phyloP scores from a whole-genome alignment of 2,113 vertebrate genomes.

The Ahaetulla prasina region DNA sequence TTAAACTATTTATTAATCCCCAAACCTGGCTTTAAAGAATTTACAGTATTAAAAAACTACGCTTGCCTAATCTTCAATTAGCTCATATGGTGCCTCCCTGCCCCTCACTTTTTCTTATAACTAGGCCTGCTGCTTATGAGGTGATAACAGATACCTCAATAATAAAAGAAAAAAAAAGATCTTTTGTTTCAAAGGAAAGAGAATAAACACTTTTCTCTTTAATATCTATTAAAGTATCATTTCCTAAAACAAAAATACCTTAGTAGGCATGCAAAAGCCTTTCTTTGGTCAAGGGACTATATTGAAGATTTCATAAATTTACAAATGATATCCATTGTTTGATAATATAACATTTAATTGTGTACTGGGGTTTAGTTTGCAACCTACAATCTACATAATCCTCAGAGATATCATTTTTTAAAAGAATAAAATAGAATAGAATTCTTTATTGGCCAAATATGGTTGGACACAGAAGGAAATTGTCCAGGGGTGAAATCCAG shows the following conservation, averaged over 20 bases:
- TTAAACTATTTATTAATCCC: not conserved
- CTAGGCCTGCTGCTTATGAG: not conserved
- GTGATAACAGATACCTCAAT: not conserved
- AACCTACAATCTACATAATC: not conserved
- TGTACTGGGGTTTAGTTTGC: not conserved
- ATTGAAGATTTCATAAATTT: not conserved
- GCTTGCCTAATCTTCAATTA: too few species aligned
- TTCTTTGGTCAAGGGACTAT: not conserved
- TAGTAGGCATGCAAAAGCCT: not conserved
- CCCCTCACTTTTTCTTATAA: not conserved
- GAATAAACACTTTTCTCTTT: not conserved
- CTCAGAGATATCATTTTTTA: not conserved
- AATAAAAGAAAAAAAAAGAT: not conserved
- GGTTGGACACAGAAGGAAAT: too few species aligned
- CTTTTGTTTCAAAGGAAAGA: not conserved
- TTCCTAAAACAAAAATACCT: constrained; percentile 11
- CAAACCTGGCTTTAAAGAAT: not conserved
- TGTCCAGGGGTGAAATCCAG: too few species aligned
- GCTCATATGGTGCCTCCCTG: not conserved
- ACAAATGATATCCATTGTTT: not conserved
- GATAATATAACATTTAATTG: not conserved
- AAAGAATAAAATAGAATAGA: too few species aligned
- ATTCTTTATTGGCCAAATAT: too few species aligned
- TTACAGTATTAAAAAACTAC: too few species aligned
- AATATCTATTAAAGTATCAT: not conserved